phyloP scores from a whole-genome alignment of 2,113 vertebrate species.

The Tachysurus fulvidraco region DNA sequence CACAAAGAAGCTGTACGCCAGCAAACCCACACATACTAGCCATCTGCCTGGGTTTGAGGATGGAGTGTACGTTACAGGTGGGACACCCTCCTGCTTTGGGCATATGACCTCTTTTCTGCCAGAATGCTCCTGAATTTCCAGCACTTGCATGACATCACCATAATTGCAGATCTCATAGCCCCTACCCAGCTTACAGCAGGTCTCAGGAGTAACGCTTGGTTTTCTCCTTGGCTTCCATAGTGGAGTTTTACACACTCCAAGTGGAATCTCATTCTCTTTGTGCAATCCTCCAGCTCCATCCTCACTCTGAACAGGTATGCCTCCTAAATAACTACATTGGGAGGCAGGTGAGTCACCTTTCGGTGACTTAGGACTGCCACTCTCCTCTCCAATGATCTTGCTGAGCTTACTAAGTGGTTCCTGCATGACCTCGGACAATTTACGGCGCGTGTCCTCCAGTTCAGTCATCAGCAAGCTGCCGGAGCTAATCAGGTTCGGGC shows the following conservation, averaged over 20 bases:
- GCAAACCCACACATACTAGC: slow-evolving; percentile 70
- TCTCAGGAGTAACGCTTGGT: slow-evolving; percentile 49
- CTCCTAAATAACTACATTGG: slow-evolving; percentile 59
- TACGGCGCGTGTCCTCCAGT: slow-evolving; percentile 81
- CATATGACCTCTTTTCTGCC: background rate
- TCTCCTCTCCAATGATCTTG: slow-evolving; percentile 84
- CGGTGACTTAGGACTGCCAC: slow-evolving; percentile 66
- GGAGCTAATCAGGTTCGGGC: slow-evolving; percentile 59
- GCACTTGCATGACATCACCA: slow-evolving; percentile 75
- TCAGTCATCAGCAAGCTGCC: slow-evolving; percentile 82
- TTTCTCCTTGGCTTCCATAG: slow-evolving; percentile 48
- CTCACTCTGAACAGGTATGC: slow-evolving; percentile 15
- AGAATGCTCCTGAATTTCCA: slow-evolving; percentile 66
- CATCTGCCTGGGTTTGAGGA: slow-evolving; percentile 66
- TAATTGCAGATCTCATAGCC: slow-evolving; percentile 73
- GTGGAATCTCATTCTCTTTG: slow-evolving; percentile 37
- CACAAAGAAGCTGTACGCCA: slow-evolving; percentile 79
- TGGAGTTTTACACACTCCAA: slow-evolving; percentile 49
- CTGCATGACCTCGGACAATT: slow-evolving; percentile 75
- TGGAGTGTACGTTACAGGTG: background rate
- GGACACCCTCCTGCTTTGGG: slow-evolving; percentile 11
- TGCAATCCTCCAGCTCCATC: slow-evolving; percentile 1
- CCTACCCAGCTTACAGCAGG: background rate
- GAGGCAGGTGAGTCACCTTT: slow-evolving; percentile 37
- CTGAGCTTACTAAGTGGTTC: slow-evolving; percentile 82